Base-by-base conservation (phyloP, 92 coral and sea anemone species). In the Montipora capitata region DNA sequence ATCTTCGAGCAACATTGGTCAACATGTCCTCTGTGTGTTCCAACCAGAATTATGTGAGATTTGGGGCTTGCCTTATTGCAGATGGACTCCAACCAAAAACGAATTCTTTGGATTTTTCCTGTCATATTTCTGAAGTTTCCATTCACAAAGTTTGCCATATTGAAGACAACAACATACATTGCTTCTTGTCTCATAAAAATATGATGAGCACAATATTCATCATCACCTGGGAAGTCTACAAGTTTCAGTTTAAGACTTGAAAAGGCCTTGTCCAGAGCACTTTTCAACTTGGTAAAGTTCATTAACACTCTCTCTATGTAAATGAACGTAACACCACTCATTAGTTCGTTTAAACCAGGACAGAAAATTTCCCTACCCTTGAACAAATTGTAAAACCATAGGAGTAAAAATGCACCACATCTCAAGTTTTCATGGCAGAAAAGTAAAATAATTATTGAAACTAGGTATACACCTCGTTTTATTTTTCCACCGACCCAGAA, bases 11-110 rank as follows among this genome's bases (percentile, higher is more conserved):
- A 57, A 6, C 48, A 16, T 14, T 27, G 66, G 5, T 65, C 58
- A 57, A 85, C 62, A 7, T 61, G 40, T 54, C 92, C 95, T 38
- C 90, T 68, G 69, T 92, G 95, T 67, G 95, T 92, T 13, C 95
- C 95, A 56, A 87, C 94, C 44, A 91, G 85, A 66, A 91, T 58
- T 70, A 91, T 77, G 1, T 92, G 94, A n/a, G 88, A 61, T 44
- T 63, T 66, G 63, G 83, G 54, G 45, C 75, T 75, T 13, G 85
- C 75, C 64, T 88, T 87, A 44, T 82, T 79, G 56, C 85, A 79
- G 52, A 91, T 86, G 18, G 92, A 91, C 59, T 91, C 92, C 58
- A 92, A 62, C 95, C 95, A 92, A 78, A 88, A 92, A 7, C 80
- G 17, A 64, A 92, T 74, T 69, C 95, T 72, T 20, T 73, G 17